Conservation (phyloP, 2,888 invertebrate species). For the Nemoura dubitans region DNA sequence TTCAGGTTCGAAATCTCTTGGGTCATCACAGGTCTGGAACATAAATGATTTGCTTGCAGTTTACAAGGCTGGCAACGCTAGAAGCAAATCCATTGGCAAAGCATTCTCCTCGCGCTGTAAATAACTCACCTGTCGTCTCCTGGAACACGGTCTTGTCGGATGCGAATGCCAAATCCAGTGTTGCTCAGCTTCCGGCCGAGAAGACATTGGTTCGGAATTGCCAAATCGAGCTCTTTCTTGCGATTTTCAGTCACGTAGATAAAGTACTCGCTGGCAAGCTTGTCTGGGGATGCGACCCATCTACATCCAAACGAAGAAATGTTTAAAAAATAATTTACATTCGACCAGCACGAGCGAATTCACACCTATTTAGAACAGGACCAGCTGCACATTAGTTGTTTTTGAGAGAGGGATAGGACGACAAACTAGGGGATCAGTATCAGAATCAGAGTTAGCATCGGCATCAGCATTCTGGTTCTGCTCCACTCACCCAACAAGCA, state of each 20-base stretch:
- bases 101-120: background rate
- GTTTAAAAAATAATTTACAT: background rate
- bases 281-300: slow-evolving; percentile 66
- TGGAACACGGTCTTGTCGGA: slow-evolving; percentile 57
- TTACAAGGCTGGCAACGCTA: background rate
- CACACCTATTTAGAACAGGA: too few relatives aligned
- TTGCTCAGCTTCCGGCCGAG: slow-evolving; percentile 60
- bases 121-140: slow-evolving; percentile 50
- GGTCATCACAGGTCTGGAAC: slow-evolving; percentile 63
- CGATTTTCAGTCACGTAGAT: slow-evolving; percentile 59
- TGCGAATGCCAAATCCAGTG: slow-evolving; percentile 58
- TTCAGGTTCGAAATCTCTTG: slow-evolving; percentile 62
- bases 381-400: too few relatives aligned
- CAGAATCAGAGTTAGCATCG: too few relatives aligned
- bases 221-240: slow-evolving; percentile 53
- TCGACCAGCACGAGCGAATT: background rate
- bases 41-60: slow-evolving; percentile 30
- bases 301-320: background rate
- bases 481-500: slow-evolving; percentile 60
- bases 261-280: slow-evolving; percentile 59
- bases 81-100: background rate
- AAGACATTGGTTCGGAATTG: slow-evolving; percentile 62
- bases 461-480: too few relatives aligned
- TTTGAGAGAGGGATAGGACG: too few relatives aligned
- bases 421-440: too few relatives aligned